These are phyloP conservation scores for Bimastos eiseni DNA, from an alignment of 2,888 invertebrate species.

Conservation along the genomic window DNA sequence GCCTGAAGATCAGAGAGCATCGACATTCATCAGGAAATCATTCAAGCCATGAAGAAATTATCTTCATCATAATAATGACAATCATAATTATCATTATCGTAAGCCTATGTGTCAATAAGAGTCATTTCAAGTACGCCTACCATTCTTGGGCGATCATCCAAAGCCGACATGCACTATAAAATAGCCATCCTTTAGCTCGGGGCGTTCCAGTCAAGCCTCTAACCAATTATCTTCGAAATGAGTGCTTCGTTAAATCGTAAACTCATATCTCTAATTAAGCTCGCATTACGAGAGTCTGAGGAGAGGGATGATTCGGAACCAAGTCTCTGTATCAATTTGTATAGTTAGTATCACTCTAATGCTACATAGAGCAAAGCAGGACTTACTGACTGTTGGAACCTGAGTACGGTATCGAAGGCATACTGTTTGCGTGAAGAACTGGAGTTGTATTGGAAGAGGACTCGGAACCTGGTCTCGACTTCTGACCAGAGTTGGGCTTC, in stretches of 20 bases:
- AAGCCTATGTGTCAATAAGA: too few relatives aligned
- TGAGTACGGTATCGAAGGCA: constrained; percentile 24
- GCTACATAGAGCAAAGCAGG: neutral
- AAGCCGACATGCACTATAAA: too few relatives aligned
- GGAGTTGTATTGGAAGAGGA: neutral
- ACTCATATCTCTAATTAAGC: too few relatives aligned
- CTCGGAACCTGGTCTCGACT: neutral
- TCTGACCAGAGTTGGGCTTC: neutral
- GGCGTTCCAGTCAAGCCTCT: too few relatives aligned
- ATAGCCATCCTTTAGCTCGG: too few relatives aligned
- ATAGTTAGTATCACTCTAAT: neutral
- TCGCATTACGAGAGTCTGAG: too few relatives aligned
- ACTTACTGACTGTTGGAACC: constrained; percentile 16
- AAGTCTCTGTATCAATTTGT: neutral
- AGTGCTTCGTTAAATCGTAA: too few relatives aligned
- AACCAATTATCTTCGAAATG: too few relatives aligned
- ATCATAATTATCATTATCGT: neutral
- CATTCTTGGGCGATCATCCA: too few relatives aligned
- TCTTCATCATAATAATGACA: neutral
- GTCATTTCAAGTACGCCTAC: too few relatives aligned
- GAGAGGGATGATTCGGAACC: too few relatives aligned
- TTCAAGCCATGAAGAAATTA: neutral
- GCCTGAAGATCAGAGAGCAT: neutral
- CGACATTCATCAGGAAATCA: neutral
- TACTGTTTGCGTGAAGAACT: constrained; percentile 23